Conservation (phyloP, 2,113 vertebrate species). For the Pogonocichla stellata region DNA sequence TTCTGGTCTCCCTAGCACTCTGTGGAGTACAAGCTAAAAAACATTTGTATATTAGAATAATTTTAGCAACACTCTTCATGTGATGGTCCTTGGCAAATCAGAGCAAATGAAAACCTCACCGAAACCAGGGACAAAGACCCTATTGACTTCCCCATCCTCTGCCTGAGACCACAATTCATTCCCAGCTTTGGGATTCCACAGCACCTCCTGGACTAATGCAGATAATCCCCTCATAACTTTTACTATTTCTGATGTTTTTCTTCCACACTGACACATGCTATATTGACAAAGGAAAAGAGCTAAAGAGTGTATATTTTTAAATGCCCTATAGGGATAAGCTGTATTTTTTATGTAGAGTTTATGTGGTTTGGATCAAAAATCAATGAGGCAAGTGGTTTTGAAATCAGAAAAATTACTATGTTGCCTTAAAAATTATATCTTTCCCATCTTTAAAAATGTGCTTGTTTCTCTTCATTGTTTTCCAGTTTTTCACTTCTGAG, state of each 20-base stretch:
- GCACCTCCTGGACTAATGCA: background rate
- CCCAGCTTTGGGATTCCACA: background rate
- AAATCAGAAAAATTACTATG: conserved; percentile 55
- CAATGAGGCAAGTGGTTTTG: conserved; percentile 45
- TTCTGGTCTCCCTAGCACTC: background rate
- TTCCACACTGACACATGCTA: background rate
- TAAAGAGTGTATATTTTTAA: background rate
- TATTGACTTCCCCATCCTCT: background rate
- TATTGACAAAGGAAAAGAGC: background rate
- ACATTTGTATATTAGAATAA: background rate
- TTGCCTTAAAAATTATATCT: conserved; percentile 24
- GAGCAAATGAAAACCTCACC: background rate
- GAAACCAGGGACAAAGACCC: background rate
- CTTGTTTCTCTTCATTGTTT: conserved; percentile 21
- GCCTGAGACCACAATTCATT: background rate
- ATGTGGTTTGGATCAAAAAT: conserved; percentile 62
- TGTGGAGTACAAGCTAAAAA: background rate
- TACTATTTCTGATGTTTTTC: background rate
- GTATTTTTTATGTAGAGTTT: conserved; percentile 8
- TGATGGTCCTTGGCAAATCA: background rate
- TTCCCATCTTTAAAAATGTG: background rate
- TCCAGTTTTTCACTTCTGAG: background rate
- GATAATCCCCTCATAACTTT: background rate
- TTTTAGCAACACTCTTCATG: background rate
- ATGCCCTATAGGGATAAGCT: background rate